Conservation (phyloP, 2,113 vertebrate genomes). For the Megalops atlanticus region DNA sequence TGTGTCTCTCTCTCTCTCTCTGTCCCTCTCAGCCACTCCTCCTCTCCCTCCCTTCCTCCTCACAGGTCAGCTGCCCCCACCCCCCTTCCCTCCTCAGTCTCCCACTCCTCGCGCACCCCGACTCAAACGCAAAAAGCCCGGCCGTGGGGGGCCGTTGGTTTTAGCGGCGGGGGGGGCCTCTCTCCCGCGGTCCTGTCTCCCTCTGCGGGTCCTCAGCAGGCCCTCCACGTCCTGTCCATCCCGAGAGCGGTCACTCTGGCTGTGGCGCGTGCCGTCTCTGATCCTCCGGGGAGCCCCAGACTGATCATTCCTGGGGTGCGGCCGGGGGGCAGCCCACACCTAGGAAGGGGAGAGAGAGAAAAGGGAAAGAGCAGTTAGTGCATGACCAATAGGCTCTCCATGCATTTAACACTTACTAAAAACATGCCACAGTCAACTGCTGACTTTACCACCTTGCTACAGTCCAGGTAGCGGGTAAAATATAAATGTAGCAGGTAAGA, state of each 20-base stretch:
- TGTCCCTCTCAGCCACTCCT: constrained; percentile 2
- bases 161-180: neutral
- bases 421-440: too few species aligned
- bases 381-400: neutral
- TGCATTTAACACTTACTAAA: neutral
- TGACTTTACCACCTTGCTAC: too few species aligned
- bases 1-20: constrained; percentile 27
- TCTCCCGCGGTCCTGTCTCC: neutral
- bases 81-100: neutral
- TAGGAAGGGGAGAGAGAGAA: constrained; percentile 4
- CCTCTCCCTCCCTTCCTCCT: constrained; percentile 29
- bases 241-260: neutral
- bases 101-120: neutral
- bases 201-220: constrained; percentile 28
- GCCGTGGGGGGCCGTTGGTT: neutral
- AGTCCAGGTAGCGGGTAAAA: too few species aligned
- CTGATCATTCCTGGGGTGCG: constrained; percentile 41
- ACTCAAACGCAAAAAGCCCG: neutral
- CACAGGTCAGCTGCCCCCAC: constrained; percentile 11
- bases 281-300: constrained; percentile 42
- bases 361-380: neutral
- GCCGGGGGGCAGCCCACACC: constrained; percentile 8
- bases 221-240: constrained; percentile 29
- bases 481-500: too few species aligned
- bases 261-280: constrained; percentile 31